phyloP scores from a whole-genome alignment of 2,797 vertebrate species.

The Oryzias dopingdopingensis region DNA sequence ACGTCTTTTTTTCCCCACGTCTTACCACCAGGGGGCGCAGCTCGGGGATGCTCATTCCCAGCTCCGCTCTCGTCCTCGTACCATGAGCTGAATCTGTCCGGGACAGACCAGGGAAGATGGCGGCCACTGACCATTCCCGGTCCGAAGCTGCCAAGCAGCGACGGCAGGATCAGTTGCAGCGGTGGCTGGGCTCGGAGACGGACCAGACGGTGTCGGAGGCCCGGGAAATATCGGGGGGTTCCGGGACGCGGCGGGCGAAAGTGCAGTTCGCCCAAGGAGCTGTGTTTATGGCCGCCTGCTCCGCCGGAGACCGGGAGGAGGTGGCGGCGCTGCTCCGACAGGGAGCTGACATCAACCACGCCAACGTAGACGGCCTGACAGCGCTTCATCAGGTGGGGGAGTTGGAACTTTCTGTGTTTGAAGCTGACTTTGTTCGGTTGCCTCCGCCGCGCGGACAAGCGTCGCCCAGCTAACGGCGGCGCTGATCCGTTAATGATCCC shows the following conservation, averaged over 20 bases:
- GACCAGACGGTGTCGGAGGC: constrained; percentile 69
- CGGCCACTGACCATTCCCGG: constrained; percentile 86
- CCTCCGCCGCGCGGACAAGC: not conserved
- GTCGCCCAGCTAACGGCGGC: constrained; percentile 1
- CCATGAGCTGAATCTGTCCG: constrained; percentile 76
- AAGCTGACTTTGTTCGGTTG: not conserved
- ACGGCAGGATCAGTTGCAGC: constrained; percentile 82
- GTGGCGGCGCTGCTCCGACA: constrained; percentile 80
- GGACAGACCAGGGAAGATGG: constrained; percentile 81
- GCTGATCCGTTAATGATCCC: constrained; percentile 10
- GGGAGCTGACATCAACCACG: constrained; percentile 86
- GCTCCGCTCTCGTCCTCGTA: constrained; percentile 51
- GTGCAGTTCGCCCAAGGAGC: constrained; percentile 85
- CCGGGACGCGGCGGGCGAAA: constrained; percentile 65
- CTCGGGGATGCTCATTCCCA: constrained; percentile 40
- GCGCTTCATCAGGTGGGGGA: constrained; percentile 82
- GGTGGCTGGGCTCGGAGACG: constrained; percentile 83
- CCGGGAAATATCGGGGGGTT: constrained; percentile 44
- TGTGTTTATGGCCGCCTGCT: constrained; percentile 87
- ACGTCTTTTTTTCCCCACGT: not conserved
- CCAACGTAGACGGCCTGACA: constrained; percentile 85
- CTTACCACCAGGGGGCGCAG: constrained; percentile 70
- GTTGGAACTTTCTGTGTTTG: not conserved
- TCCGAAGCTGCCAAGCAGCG: constrained; percentile 85
- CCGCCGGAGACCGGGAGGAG: constrained; percentile 85